Percentiles rank a stretch among this genome's conserved stretches.
These are phyloP conservation scores for Phenganax subtilis DNA, from an alignment of 92 coral and sea anemone species.

Conservation along the genomic window DNA sequence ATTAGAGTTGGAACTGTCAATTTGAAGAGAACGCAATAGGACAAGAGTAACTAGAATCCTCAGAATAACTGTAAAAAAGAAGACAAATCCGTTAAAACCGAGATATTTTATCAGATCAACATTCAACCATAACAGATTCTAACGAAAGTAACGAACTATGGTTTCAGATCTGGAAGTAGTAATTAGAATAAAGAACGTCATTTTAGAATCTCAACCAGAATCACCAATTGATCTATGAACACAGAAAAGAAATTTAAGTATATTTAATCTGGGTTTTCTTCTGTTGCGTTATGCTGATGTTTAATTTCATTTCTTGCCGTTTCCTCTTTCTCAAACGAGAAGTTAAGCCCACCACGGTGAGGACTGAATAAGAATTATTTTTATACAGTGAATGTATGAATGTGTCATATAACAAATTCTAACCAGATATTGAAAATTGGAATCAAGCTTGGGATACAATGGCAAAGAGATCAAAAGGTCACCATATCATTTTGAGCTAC, in stretches of 20 bases:
- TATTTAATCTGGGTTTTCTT: neutral
- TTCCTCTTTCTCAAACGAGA: slow-evolving; percentile 36
- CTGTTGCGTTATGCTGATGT: neutral
- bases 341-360: neutral
- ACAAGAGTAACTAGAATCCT: too few relatives aligned
- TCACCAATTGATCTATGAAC: neutral
- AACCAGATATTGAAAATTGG: too few relatives aligned
- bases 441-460: too few relatives aligned
- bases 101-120: too few relatives aligned
- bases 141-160: neutral
- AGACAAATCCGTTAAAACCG: too few relatives aligned
- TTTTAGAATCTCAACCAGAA: neutral
- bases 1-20: neutral
- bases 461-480: too few relatives aligned
- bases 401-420: neutral
- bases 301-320: slow-evolving; percentile 1
- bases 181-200: slow-evolving; percentile 2
- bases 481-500: too few relatives aligned
- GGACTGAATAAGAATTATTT: neutral
- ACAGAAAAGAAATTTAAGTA: slow-evolving; percentile 21
- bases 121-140: too few relatives aligned
- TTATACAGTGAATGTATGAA: neutral
- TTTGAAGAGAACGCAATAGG: neutral
- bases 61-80: too few relatives aligned
- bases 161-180: neutral